Base-by-base conservation (phyloP, 2,888 invertebrate genomes). In the Alloplasta piceator region DNA sequence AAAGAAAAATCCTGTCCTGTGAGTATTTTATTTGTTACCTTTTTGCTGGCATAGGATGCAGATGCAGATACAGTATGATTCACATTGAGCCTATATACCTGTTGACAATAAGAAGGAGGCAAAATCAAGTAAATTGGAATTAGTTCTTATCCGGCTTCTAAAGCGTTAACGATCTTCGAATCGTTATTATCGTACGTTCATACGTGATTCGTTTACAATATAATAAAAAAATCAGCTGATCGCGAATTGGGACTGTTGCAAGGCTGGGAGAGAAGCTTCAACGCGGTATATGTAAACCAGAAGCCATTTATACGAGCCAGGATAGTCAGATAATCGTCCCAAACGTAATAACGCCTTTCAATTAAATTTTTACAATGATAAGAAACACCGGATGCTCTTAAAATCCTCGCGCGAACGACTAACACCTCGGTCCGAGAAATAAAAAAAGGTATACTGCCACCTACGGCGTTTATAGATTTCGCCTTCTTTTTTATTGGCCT, bases 311-410 rank as follows among this genome's bases (percentile, higher is more conserved):
- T 26, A 63, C 75, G 66, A 52, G 63, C 58, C 77, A 73, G 77
- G 78, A 82, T 82, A 48, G 73, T 60, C 60, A 55, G 78, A 63
- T 82, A 79, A 84, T 81, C 76, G 80, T 80, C 55, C 70, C 76
- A 76, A 84, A 78, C 77, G 83, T 80, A 82, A 83, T 84, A 84
- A 82, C 84, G 66, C 63, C 50, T 72, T 80, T 80, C 82, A 80
- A 84, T 83, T 83, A 79, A 83, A 83, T 83, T 84, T 52, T 81
- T 73, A 64, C 78, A 72, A 80, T 75, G 84, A 84, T 83, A 84
- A 83, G 80, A 74, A 71, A 80, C 68, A 41, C 73, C 55, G 66
- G 61, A 75, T 67, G 78, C 55, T 75, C 26, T 78, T 39, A 78
- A 77, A 60, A 36, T 71, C 60, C 52, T 78, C 48, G 78, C 71